These are phyloP conservation scores for Spicauda simplicius DNA, from an alignment of 2,888 invertebrate genomes.

Conservation along the genomic window DNA sequence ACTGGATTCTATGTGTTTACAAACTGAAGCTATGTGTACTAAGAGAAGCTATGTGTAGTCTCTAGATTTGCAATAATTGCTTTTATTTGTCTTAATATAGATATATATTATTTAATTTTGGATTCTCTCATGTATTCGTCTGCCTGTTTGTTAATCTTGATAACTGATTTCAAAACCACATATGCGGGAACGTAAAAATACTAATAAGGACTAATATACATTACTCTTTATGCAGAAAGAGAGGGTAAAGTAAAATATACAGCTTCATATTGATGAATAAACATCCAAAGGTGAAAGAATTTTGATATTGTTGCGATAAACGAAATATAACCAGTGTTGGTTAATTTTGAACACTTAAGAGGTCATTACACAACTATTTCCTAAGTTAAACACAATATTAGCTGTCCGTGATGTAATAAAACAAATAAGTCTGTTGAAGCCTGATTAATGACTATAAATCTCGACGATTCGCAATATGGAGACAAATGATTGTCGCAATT, in stretches of 20 bases:
- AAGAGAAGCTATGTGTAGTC: too few species aligned
- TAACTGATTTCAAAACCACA: too few species aligned
- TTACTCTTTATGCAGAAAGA: background rate
- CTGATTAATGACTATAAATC: conserved; percentile 71
- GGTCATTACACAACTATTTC: conserved; percentile 62
- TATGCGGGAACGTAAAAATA: too few species aligned
- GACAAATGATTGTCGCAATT: conserved; percentile 73
- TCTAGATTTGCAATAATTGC: too few species aligned
- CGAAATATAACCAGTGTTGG: conserved; percentile 49
- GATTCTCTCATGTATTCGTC: too few species aligned
- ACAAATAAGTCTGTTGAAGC: conserved; percentile 60
- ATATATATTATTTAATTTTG: too few species aligned
- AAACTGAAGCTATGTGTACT: too few species aligned
- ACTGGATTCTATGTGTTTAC: background rate
- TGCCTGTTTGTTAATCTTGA: too few species aligned
- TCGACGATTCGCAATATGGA: conserved; percentile 69
- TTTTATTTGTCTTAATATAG: too few species aligned
- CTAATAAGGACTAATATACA: too few species aligned
- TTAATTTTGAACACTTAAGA: conserved; percentile 68
- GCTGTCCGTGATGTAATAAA: conserved; percentile 66
- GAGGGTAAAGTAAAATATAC: background rate
- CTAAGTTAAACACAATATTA: conserved; percentile 66
- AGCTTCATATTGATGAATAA: background rate
- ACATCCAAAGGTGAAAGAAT: conserved; percentile 6
- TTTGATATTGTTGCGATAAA: conserved; percentile 41